Evolutionary conservation across 2,113 vertebrate genomes (phyloP).

Genomic region (Nyctereutes procyonoides): DNA sequence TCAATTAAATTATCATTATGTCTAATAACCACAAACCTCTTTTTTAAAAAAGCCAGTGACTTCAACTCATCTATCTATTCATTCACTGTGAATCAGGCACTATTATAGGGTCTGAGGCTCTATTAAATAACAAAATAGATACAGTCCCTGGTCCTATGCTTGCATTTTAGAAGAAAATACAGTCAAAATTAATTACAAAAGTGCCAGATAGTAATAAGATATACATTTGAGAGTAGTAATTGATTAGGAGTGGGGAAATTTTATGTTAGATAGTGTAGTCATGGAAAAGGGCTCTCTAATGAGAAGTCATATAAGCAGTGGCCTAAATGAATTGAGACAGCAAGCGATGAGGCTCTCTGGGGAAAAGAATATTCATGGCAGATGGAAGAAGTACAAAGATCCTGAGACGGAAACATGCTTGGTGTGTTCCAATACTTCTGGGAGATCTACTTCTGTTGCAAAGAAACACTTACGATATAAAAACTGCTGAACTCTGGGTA

Average conservation of each 20-base stretch:
- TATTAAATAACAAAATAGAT: neutral
- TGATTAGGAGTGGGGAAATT: neutral
- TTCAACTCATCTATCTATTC: neutral
- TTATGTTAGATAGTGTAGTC: neutral
- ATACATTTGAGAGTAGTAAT: neutral
- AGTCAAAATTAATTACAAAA: neutral
- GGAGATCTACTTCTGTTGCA: neutral
- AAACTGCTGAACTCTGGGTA: conserved; percentile 1
- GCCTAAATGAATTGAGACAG: neutral
- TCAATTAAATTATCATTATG: conserved; percentile 21
- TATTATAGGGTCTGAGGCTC: neutral
- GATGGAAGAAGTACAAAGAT: neutral
- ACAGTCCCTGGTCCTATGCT: neutral
- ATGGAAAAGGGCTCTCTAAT: neutral
- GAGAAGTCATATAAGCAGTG: neutral
- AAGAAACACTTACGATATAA: neutral
- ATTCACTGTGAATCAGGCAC: neutral
- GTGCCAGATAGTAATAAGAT: neutral
- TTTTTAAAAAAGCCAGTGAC: neutral
- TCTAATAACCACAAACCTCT: conserved; percentile 1
- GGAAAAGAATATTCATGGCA: neutral
- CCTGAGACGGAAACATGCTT: neutral
- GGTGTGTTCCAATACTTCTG: neutral
- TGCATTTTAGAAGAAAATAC: conserved; percentile 33
- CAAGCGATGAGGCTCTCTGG: neutral